These are phyloP conservation scores for Ahaetulla prasina DNA, from an alignment of 2,113 vertebrate species.

Conservation along the genomic window DNA sequence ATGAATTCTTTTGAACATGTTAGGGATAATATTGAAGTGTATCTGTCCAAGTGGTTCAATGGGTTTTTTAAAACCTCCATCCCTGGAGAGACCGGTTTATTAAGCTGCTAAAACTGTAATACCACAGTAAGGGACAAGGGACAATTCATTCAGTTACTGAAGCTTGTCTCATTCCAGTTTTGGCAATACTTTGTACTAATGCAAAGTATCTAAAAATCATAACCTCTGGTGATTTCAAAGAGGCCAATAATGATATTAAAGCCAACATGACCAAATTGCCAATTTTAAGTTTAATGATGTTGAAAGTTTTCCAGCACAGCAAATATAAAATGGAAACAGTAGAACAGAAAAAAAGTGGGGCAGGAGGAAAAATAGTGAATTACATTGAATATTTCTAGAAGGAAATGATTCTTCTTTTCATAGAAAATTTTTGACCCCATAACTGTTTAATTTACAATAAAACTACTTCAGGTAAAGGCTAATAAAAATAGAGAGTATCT, in stretches of 20 bases:
- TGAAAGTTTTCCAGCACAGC: slow-evolving; percentile 1
- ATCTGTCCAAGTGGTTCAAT: background rate
- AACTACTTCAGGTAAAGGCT: background rate
- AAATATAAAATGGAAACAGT: slow-evolving; percentile 12
- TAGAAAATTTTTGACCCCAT: background rate
- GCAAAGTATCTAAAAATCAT: slow-evolving; percentile 6
- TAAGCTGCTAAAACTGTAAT: background rate
- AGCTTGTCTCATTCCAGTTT: background rate
- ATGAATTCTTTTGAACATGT: background rate
- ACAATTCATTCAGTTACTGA: background rate
- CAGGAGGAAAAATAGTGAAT: background rate
- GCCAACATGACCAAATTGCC: background rate
- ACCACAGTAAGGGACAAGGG: background rate
- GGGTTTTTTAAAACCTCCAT: background rate
- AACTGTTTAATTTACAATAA: slow-evolving; percentile 15
- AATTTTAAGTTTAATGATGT: slow-evolving; percentile 10
- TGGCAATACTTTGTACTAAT: background rate
- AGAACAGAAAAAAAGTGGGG: background rate
- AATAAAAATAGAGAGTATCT: background rate
- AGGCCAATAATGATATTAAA: slow-evolving; percentile 19
- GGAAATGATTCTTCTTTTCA: background rate
- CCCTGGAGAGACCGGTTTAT: background rate
- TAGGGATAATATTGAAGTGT: background rate
- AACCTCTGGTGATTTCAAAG: background rate
- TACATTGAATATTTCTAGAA: slow-evolving; percentile 4